phyloP scores from a whole-genome alignment of 2,888 invertebrate species.

The Tachina fera region DNA sequence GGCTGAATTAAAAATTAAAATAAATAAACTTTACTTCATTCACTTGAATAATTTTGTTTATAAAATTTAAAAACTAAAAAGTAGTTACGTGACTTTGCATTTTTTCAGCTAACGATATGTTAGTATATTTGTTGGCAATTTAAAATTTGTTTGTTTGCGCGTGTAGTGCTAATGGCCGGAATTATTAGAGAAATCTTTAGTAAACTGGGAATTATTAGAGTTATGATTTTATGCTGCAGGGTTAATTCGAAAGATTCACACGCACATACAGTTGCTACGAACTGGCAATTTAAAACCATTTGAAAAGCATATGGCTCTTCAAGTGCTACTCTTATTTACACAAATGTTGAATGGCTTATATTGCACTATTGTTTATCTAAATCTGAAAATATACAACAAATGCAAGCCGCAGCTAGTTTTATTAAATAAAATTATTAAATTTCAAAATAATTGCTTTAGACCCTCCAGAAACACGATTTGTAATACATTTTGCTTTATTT shows the following conservation, averaged over 20 bases:
- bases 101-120: not conserved
- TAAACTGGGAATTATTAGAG: slow-evolving; percentile 48
- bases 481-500: too few relatives aligned
- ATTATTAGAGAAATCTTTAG: slow-evolving; percentile 49
- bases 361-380: not conserved
- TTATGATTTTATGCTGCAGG: slow-evolving; percentile 50
- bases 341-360: slow-evolving; percentile 18
- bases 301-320: slow-evolving; percentile 21
- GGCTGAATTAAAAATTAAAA: too few relatives aligned
- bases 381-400: too few relatives aligned
- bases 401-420: too few relatives aligned
- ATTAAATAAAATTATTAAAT: too few relatives aligned
- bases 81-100: too few relatives aligned
- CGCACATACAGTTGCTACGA: not conserved
- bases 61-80: too few relatives aligned
- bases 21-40: too few relatives aligned
- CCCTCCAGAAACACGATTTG: too few relatives aligned
- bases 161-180: slow-evolving; percentile 57
- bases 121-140: slow-evolving; percentile 28
- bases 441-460: too few relatives aligned
- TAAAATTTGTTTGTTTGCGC: slow-evolving; percentile 17
- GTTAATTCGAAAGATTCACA: not conserved
- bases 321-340: slow-evolving; percentile 15
- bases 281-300: slow-evolving; percentile 24
- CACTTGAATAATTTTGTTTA: too few relatives aligned